Evolutionary conservation across 2,113 vertebrate genomes (phyloP).

Genomic region (Neodontobutis hainanensis): DNA sequence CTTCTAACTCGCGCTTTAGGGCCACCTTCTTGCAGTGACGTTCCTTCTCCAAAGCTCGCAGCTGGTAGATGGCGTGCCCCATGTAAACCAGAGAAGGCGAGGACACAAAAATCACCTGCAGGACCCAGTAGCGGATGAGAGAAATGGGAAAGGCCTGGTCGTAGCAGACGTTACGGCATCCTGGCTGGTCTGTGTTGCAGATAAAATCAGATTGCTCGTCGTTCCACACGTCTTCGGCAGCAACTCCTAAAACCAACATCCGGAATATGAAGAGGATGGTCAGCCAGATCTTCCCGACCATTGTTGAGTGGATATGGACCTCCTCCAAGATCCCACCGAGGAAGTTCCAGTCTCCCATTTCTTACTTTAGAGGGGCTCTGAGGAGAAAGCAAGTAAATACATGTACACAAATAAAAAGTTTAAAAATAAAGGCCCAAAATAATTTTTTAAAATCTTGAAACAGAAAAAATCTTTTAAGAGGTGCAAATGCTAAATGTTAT

Average conservation of each 20-base stretch:
- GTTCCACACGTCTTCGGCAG: constrained; percentile 91
- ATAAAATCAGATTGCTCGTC: constrained; percentile 90
- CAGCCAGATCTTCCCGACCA: constrained; percentile 91
- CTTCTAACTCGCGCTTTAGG: constrained; percentile 83
- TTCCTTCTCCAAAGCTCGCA: constrained; percentile 87
- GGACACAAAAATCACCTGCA: constrained; percentile 91
- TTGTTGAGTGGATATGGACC: constrained; percentile 90
- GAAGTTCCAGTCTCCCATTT: constrained; percentile 92
- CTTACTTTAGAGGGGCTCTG: constrained; percentile 63
- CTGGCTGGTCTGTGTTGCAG: constrained; percentile 90
- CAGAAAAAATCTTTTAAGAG: not conserved
- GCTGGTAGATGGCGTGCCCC: constrained; percentile 88
- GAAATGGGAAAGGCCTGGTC: constrained; percentile 90
- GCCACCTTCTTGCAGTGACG: constrained; percentile 86
- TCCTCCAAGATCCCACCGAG: constrained; percentile 91
- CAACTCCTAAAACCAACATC: constrained; percentile 88
- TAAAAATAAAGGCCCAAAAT: no score
- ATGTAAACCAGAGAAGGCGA: constrained; percentile 90
- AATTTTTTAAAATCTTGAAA: not conserved
- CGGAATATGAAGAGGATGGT: constrained; percentile 91
- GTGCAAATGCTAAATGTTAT: not conserved
- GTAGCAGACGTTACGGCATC: constrained; percentile 89
- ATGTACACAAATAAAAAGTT: no score
- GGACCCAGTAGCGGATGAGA: constrained; percentile 91
- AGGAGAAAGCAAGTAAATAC: not conserved